phyloP scores from a whole-genome alignment of 2,113 vertebrate genomes.

The Salvelinus fontinalis region DNA sequence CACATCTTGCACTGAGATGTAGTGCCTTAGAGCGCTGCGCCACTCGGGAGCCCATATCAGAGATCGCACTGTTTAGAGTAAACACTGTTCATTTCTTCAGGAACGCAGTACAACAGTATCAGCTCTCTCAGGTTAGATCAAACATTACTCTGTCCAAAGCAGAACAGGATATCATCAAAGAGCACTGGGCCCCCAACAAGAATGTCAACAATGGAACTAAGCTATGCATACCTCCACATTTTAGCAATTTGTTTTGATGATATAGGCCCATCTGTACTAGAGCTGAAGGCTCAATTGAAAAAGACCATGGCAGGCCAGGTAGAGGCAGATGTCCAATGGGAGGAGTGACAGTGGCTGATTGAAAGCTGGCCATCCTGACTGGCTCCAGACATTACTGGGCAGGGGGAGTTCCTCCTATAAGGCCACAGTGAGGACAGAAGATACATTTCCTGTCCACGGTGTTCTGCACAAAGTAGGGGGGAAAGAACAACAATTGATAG shows the following conservation, averaged over 20 bases:
- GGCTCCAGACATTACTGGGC: conserved; percentile 43
- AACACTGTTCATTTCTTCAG: conserved; percentile 58
- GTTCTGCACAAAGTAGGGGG: conserved; percentile 53
- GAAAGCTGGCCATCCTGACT: conserved; percentile 45
- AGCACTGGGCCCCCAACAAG: too few relatives aligned
- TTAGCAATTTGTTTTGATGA: too few relatives aligned
- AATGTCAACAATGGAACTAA: conserved; percentile 26
- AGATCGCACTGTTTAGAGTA: conserved; percentile 50
- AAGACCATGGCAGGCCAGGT: conserved; percentile 3
- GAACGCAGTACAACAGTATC: conserved; percentile 46
- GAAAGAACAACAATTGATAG: conserved; percentile 68
- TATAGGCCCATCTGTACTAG: too few relatives aligned
- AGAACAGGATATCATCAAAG: too few relatives aligned
- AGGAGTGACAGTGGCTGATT: conserved; percentile 27
- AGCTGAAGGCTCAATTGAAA: too few relatives aligned
- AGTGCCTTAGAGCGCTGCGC: too few relatives aligned
- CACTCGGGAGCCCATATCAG: conserved; percentile 5
- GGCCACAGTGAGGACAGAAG: conserved; percentile 50
- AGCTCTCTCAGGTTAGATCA: conserved; percentile 37
- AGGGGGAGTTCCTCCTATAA: conserved; percentile 51
- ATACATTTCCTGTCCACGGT: conserved; percentile 69
- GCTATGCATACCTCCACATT: conserved; percentile 19
- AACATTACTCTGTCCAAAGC: background rate
- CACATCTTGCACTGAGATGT: too few relatives aligned
- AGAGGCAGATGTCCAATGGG: conserved; percentile 15